phyloP scores from a whole-genome alignment of 2,888 invertebrate species.

The Lomographa bimaculata region DNA sequence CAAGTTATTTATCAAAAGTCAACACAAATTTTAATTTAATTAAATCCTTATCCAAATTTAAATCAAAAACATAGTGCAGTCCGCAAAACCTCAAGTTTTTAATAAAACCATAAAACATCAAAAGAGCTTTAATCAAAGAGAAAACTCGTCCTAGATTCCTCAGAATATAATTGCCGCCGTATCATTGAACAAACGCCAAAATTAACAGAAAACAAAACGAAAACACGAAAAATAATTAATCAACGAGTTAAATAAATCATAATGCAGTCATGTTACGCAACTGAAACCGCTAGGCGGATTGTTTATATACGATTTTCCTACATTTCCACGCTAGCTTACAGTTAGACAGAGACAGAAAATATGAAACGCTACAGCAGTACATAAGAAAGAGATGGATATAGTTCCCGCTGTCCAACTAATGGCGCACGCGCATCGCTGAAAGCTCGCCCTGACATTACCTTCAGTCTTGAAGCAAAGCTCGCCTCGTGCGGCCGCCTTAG shows the following conservation, averaged over 20 bases:
- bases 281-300: slow-evolving; percentile 29
- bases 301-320: slow-evolving; percentile 61
- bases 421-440: slow-evolving; percentile 74
- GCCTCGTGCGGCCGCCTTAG: slow-evolving; percentile 47
- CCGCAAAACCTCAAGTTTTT: too few relatives aligned
- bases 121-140: slow-evolving; percentile 26
- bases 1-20: too few relatives aligned
- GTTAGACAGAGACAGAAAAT: slow-evolving; percentile 43
- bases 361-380: slow-evolving; percentile 9
- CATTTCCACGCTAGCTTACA: slow-evolving; percentile 52
- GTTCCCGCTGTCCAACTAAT: slow-evolving; percentile 33
- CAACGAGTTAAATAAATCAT: slow-evolving; percentile 72
- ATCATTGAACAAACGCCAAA: slow-evolving; percentile 62
- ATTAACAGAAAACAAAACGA: slow-evolving; percentile 59
- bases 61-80: too few relatives aligned
- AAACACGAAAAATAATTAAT: slow-evolving; percentile 68
- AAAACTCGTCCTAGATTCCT: slow-evolving; percentile 23
- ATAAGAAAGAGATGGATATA: slow-evolving; percentile 49
- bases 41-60: too few relatives aligned
- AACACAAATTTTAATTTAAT: too few relatives aligned
- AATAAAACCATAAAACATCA: slow-evolving; percentile 34
- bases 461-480: slow-evolving; percentile 70
- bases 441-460: slow-evolving; percentile 54
- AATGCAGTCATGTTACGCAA: slow-evolving; percentile 69
- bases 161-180: slow-evolving; percentile 29